These are phyloP conservation scores for Hypothenemus hampei DNA, from an alignment of 1,140 invertebrate species.

Conservation along the genomic window DNA sequence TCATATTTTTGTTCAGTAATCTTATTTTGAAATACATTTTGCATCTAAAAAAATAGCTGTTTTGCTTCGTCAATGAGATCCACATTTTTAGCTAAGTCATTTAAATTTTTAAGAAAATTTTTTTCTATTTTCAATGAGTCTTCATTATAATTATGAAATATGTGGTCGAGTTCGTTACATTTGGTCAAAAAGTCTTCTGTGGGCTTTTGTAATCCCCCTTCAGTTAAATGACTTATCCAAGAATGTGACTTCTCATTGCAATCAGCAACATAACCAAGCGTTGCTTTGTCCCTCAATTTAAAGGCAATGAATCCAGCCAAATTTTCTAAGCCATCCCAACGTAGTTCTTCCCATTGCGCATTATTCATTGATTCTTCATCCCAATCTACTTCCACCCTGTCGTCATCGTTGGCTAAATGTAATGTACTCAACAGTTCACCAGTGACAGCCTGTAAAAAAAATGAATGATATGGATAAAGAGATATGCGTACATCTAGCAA, in stretches of 20 bases:
- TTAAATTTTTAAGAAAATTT: constrained; percentile 4
- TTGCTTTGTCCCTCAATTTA: constrained; percentile 21
- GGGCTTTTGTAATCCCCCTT: constrained; percentile 17
- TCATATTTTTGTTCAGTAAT: constrained; percentile 7
- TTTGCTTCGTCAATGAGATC: constrained; percentile 1
- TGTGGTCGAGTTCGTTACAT: constrained; percentile 14
- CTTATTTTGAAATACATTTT: constrained; percentile 5
- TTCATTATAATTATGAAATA: constrained; percentile 16
- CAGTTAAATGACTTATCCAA: constrained; percentile 12
- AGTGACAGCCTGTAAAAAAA: no score
- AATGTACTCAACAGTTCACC: no score
- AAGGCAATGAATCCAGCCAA: constrained; percentile 24
- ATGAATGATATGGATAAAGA: no score
- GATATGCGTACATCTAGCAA: no score
- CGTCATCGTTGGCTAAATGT: no score
- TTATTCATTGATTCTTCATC: no score
- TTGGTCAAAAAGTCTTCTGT: constrained; percentile 8
- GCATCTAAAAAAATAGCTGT: constrained; percentile 9
- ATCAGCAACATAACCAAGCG: constrained; percentile 15
- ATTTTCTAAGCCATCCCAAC: constrained; percentile 22
- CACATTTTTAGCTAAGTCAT: constrained; percentile 3
- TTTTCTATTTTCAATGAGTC: constrained; percentile 10
- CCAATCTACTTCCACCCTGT: no score
- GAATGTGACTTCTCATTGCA: constrained; percentile 17
- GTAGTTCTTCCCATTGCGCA: constrained; percentile 8